Base-by-base conservation (phyloP, 1,140 invertebrate genomes). In the Ceratosolen fusciceps region DNA sequence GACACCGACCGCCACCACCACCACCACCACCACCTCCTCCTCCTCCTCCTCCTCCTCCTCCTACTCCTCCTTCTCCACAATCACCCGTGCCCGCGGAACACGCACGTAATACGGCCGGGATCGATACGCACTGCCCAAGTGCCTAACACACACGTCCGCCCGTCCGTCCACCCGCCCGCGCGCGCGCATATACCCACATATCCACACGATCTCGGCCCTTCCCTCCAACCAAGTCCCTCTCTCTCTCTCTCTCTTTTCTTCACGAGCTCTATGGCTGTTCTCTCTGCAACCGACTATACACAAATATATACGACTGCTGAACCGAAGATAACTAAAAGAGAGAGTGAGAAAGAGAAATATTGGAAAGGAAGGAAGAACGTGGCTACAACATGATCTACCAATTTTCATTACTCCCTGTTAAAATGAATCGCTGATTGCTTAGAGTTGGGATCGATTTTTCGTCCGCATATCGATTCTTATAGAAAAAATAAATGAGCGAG, bases 111-210 rank as follows among this genome's bases (percentile, higher is more conserved):
- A 82, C 85, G 83, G 86, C 60, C 86, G 85, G 86, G 89, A 90
- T 90, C 89, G 89, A 90, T 90, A 90, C 89, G 89, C 89, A 90
- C 89, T 90, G 89, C 84, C 88, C 89, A 90, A 90, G 84, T 87
- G 84, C 83, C 81, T 82, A 81, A 85, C 85, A 85, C 85, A 83
- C 72, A 60, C 83, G 84, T 82, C 80, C 68, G 82, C 83, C 81
- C 82, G 62, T 58, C 54, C 75, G 7, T 26, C 29, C 43, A 14
- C 65, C 60, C 75, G 75, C 58, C 29, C 71, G 79, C 82, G 65
- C 58, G 56, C 72, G 75, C 80, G 37, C 54, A n/a, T n/a, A 24
- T 37, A 5, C 37, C 10, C 37, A 24, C 24, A 0, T 39, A n/a
- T 8, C 5, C 54, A 16, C 54, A 2, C 70, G 2, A 12, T 16